Evolutionary conservation across 2,888 invertebrate species (phyloP).

Genomic region (Sesamia inferens): DNA sequence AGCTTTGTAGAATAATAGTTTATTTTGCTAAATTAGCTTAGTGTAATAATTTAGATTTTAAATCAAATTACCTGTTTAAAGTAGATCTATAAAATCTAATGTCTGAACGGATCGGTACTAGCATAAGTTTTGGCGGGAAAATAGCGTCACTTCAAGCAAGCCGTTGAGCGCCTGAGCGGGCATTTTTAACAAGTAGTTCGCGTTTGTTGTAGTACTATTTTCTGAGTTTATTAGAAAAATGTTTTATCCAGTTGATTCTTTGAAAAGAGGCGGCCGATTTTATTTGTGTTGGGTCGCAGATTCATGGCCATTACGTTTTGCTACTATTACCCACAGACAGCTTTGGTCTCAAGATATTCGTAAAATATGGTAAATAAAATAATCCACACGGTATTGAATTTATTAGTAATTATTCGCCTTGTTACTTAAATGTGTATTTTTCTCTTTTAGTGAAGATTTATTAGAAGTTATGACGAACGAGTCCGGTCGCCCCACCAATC

Average conservation of each 20-base stretch:
- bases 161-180: neutral
- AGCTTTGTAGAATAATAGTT: neutral
- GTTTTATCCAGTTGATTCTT: conserved; percentile 84
- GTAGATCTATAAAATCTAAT: neutral
- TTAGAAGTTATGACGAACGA: conserved; percentile 80
- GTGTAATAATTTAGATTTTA: neutral
- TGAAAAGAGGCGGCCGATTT: conserved; percentile 84
- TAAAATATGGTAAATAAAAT: conserved; percentile 77
- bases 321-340: conserved; percentile 79
- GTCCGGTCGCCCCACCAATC: conserved; percentile 79
- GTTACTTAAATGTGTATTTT: neutral
- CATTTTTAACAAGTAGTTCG: neutral
- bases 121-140: conserved; percentile 39
- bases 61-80: neutral
- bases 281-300: conserved; percentile 87
- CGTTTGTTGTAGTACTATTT: neutral
- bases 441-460: conserved; percentile 77
- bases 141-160: conserved; percentile 26
- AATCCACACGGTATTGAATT: neutral
- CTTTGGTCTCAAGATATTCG: conserved; percentile 84
- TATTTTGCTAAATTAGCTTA: neutral
- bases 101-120: conserved; percentile 28
- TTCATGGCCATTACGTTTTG: conserved; percentile 85
- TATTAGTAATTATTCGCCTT: neutral
- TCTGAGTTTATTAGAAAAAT: conserved; percentile 65